Evolutionary conservation across 2,888 invertebrate genomes (phyloP), one percentile per base, ranked within the genome.

Genomic region (Cantharis nigra): DNA sequence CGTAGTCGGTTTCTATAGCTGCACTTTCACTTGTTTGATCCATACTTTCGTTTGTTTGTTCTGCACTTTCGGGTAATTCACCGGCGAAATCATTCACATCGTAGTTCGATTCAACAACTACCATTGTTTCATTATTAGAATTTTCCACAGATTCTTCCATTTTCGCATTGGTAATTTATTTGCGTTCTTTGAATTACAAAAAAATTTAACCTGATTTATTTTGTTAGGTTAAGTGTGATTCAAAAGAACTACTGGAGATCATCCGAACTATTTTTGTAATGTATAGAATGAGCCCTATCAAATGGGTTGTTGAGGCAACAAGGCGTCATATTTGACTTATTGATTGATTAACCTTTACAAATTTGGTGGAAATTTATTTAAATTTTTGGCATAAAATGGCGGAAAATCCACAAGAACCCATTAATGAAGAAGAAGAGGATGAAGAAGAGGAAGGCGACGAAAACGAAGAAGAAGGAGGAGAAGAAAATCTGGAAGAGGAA

Each of bases 401-500:
- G n/a, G 49, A 49, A n/a, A n/a, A n/a, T 49, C 49, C 49, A 49
- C 49, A 49, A 49, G 49, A 49, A 49, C n/a, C 7, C 0, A 13
- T 7, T n/a, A n/a, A 5, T 9, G 49, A 49, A 9, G 49, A 7
- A 3, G 65, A 5, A 1, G 65, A 65, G n/a, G 65, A 67, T 71
- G 67, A 64, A 14, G 69, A 63, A 23, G 63, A 69, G 3, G 73
- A 16, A 1, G 71, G 11, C 63, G 33, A 62, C 20, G 72, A 79
- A 72, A 74, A 30, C 14, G 65, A 28, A 5, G 69, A 70, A 63
- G 76, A 65, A 14, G 23, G 20, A 28, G 70, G 69, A 28, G 71
- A 14, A 14, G 76, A 76, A 63, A 71, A 78, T 63, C 73, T 33
- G 13, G 71, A 14, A 0, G 76, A 77, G 63, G 77, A 81, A 28